Conservation (phyloP, 2,113 vertebrate species). For the Typhlomys cinereus region DNA sequence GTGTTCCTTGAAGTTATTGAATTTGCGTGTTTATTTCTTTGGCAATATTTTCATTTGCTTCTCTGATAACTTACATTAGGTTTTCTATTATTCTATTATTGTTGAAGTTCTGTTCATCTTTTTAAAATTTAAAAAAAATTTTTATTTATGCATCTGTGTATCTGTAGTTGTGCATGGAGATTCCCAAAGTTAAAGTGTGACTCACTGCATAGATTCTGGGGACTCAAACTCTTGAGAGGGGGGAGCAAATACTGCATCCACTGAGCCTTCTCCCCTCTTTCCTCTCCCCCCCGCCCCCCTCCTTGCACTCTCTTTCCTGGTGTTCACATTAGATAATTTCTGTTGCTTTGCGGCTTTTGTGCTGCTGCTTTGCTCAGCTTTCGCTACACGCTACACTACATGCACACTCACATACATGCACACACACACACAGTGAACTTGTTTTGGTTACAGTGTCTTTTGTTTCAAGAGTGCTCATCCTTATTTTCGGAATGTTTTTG, state of each 20-base stretch:
- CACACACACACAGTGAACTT: background rate
- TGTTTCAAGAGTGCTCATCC: background rate
- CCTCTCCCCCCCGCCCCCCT: no score
- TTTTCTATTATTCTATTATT: background rate
- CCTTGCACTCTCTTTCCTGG: no score
- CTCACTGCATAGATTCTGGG: no score
- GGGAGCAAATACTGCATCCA: no score
- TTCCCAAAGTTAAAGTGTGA: no score
- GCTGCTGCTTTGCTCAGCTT: background rate
- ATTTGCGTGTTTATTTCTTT: constrained; percentile 31
- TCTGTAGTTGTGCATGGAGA: no score
- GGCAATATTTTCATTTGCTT: background rate
- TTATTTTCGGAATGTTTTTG: background rate
- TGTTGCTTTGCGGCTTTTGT: background rate
- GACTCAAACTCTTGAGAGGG: no score
- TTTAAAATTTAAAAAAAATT: no score
- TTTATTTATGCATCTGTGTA: no score
- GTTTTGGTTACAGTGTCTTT: background rate
- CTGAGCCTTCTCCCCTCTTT: no score
- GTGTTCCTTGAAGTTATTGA: background rate
- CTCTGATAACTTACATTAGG: background rate
- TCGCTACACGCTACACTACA: no score
- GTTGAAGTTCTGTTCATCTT: background rate
- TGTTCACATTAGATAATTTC: background rate
- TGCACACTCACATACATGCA: no score